Conservation (phyloP, 1,140 invertebrate species). For the Macrosteles quadrilineatus region DNA sequence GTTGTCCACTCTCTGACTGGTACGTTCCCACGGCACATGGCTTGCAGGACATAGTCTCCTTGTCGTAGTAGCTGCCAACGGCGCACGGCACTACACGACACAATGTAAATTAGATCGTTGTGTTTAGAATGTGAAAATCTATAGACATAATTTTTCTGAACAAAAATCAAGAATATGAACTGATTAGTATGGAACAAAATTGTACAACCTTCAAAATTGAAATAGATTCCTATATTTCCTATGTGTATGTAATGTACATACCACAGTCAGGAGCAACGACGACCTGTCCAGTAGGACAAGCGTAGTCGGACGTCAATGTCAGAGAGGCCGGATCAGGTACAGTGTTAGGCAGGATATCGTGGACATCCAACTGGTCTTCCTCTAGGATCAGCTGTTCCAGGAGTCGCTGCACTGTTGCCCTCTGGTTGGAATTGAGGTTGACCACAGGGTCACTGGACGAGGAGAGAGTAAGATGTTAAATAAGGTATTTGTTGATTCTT, state of each 20-base stretch:
- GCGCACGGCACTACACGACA: conserved; percentile 97
- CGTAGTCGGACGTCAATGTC: conserved; percentile 83
- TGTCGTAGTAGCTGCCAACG: conserved; percentile 86
- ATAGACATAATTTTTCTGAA: too few relatives aligned
- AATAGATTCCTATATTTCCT: too few relatives aligned
- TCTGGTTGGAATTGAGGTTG: conserved; percentile 82
- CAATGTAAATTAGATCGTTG: too few relatives aligned
- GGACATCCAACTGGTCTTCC: conserved; percentile 89
- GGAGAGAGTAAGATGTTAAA: too few relatives aligned
- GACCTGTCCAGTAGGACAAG: conserved; percentile 90
- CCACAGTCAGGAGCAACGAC: conserved; percentile 89
- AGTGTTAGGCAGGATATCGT: conserved; percentile 91
- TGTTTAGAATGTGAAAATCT: too few relatives aligned
- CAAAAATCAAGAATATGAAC: too few relatives aligned
- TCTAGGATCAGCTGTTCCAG: conserved; percentile 87
- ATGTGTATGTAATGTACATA: too few relatives aligned
- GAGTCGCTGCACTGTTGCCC: conserved; percentile 77
- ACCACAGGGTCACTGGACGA: conserved; percentile 86
- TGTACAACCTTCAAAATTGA: too few relatives aligned
- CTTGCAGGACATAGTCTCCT: conserved; percentile 71
- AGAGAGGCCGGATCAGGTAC: conserved; percentile 90
- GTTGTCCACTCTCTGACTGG: conserved; percentile 90
- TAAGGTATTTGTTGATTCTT: too few relatives aligned
- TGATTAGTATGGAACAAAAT: too few relatives aligned
- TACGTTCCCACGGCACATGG: conserved; percentile 89